Conservation (phyloP, 2,888 invertebrate species). For the Baccha elongata region DNA sequence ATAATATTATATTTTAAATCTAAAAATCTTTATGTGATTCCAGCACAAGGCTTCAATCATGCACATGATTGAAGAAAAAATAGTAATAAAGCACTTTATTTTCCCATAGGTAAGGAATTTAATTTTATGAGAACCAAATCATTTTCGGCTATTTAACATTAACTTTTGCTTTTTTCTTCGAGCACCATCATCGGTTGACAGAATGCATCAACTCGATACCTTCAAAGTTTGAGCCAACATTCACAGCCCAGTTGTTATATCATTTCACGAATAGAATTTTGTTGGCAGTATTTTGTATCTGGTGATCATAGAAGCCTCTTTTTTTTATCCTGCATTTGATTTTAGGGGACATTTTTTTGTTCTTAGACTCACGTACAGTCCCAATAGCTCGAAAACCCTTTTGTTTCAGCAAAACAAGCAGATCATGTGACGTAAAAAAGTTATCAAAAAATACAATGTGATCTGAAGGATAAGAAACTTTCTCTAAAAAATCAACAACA, state of each 20-base stretch:
- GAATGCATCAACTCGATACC: conserved; percentile 46
- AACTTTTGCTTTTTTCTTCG: conserved; percentile 32
- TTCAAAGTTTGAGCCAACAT: conserved; percentile 47
- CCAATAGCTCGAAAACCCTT: conserved; percentile 33
- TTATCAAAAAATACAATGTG: conserved; percentile 25
- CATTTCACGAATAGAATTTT: conserved; percentile 43
- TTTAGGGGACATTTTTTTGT: conserved; percentile 31
- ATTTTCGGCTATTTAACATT: conserved; percentile 18
- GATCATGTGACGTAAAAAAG: conserved; percentile 29
- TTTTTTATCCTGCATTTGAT: conserved; percentile 36
- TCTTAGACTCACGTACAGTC: conserved; percentile 23
- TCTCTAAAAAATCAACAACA: conserved; percentile 38
- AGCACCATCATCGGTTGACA: conserved; percentile 50
- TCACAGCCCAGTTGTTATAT: conserved; percentile 44
- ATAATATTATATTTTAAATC: too few species aligned
- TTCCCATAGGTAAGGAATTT: too few species aligned
- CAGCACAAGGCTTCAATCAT: too few species aligned
- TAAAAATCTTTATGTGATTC: too few species aligned
- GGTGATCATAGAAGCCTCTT: conserved; percentile 34
- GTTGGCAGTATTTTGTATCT: conserved; percentile 27
- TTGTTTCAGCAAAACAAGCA: conserved; percentile 13
- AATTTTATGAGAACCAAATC: too few species aligned
- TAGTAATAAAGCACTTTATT: too few species aligned
- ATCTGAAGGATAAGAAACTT: conserved; percentile 28
- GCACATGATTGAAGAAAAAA: too few species aligned